Percentiles rank a stretch among this genome's conserved stretches.
Evolutionary conservation across 2,888 invertebrate species (phyloP).

Genomic region (Lacanobia wlatinum): DNA sequence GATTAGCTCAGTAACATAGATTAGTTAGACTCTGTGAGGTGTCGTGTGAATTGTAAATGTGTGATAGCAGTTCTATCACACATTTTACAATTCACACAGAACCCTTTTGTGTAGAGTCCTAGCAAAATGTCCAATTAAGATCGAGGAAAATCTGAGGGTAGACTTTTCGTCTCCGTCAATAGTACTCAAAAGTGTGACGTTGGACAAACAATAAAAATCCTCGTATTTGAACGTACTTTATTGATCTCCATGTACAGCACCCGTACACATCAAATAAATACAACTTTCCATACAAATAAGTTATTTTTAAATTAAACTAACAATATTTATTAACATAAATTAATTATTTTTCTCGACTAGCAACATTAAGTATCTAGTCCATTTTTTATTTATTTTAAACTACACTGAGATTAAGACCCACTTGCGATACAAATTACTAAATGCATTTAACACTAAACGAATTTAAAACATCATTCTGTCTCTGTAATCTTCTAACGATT

Average conservation of each 20-base stretch:
- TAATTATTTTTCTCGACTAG: conserved; percentile 56
- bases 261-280: conserved; percentile 68
- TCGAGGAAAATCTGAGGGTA: too few species aligned
- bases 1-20: too few species aligned
- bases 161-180: too few species aligned
- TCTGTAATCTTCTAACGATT: neutral
- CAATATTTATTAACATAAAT: conserved; percentile 16
- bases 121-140: too few species aligned
- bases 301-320: conserved; percentile 32
- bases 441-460: neutral
- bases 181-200: too few species aligned
- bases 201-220: neutral
- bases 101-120: too few species aligned
- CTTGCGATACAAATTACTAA: neutral
- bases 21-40: too few species aligned
- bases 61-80: too few species aligned
- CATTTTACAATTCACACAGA: too few species aligned
- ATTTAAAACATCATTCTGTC: neutral
- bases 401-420: conserved; percentile 7
- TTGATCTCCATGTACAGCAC: conserved; percentile 56
- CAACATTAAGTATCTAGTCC: conserved; percentile 50
- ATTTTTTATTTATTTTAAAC: conserved; percentile 42
- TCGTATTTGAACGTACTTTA: conserved; percentile 55
- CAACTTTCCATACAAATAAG: conserved; percentile 56
- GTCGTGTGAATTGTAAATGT: too few species aligned